Evolutionary conservation across 1,140 invertebrate species (phyloP), one percentile per base, ranked within the genome.

Genomic region (Diorhabda sublineata): DNA sequence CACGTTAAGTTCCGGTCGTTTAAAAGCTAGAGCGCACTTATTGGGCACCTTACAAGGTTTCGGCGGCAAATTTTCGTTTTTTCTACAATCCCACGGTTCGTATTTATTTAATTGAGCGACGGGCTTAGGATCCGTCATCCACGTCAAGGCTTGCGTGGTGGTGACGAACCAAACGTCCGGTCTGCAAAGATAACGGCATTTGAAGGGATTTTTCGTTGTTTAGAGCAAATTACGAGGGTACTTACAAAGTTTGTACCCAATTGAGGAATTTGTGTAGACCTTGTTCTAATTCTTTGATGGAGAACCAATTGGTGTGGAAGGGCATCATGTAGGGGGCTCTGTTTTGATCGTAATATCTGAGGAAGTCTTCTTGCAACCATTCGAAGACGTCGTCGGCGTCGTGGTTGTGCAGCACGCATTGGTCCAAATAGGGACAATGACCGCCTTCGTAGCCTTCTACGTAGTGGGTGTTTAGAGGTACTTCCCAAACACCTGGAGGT

Each of bases 221-320:
- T 52, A 2, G 45, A 52, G 8, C n/a, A 52, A 52, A 52, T 26
- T 26, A 26, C 26, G 26, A 26, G 5, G n/a, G 60, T 78, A 88
- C 90, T 89, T 85, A 94, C 90, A 91, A 81, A 62, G 86, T 86
- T 42, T 88, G 82, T 1, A 89, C 88, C 90, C 92, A 94, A 69
- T 94, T 90, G 42, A 97, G 80, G 79, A 97, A 97, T 80, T 95
- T 95, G 66, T 91, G 89, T 2, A 97, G 83, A 42, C 93, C 94
- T 68, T 87, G 83, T 79, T 95, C 92, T 2, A 96, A 83, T 72
- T 91, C 91, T 72, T 94, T 92, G 61, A 94, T 93, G 77, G 95
- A 93, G 85, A 97, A 96, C 94, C 94, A 97, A 82, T 95, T 96
- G 6, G 94, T 96, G 73, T 96, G 93, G 87, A 96, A 94, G 4